Evolutionary conservation across 2,888 invertebrate species (phyloP), one percentile per base, ranked within the genome.

Genomic region (Eilema griseolum): DNA sequence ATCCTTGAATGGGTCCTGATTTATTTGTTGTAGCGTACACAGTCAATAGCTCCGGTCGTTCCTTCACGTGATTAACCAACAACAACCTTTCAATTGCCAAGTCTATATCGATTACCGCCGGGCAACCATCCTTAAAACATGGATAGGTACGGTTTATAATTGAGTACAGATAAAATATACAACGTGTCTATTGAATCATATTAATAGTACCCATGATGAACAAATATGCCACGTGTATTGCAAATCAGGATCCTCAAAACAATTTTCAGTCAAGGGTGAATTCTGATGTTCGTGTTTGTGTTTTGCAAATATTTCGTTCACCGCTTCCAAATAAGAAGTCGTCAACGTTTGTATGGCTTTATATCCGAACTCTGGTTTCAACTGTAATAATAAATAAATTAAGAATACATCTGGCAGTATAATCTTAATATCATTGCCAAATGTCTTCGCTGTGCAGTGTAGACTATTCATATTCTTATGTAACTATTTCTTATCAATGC

Each of bases 21-120:
- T 93, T 92, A 3, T 84, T 78, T 46, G 83, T 73, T 16, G 84
- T 83, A 2, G 86, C 92, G 73, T 89, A 93, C 20, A 81, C 77
- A 3, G 77, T 83, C 73, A 95, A 79, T 65, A 95, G 77, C 46
- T 93, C 90, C 41, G 94, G 93, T 67, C 93, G 91, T 1, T 86
- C 78, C 73, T 88, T 87, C 20, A 96, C 89, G 77, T 95, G 92
- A 57, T 94, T 88, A 67, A 90, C 92, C 2, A 95, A 92, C 65
- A 96, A 83, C 76, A 92, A 86, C 79, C 96, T 93, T 87, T 97
- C 97, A 75, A 96, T 94, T 1, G 96, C 96, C 86, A 97, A 90
- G 69, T 96, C 96, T 68, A 97, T 96, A 76, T 97, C 97, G 87
- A 95, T 93, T n/a, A 81, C 77, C 11, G 95, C 93, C 11, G 96